phyloP scores from a whole-genome alignment of 2,797 vertebrate genomes.

The Sebastes steindachneri region DNA sequence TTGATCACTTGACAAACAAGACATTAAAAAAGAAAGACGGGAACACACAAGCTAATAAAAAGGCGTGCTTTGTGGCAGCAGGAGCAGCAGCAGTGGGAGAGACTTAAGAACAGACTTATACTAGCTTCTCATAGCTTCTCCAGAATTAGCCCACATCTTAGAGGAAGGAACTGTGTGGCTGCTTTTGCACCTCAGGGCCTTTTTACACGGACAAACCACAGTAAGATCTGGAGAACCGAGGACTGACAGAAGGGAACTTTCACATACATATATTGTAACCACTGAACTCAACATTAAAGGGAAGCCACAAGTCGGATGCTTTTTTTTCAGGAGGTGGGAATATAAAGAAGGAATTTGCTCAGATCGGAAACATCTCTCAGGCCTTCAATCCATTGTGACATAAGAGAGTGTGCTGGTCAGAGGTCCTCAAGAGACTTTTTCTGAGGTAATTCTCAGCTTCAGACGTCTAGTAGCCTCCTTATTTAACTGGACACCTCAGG shows the following conservation, averaged over 20 bases:
- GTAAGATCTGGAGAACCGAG: not conserved
- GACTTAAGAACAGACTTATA: slow-evolving; percentile 15
- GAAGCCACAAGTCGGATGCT: not conserved
- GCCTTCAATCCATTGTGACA: slow-evolving; percentile 1
- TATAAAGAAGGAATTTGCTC: slow-evolving; percentile 7
- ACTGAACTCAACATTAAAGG: not conserved
- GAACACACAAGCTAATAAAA: slow-evolving; percentile 33
- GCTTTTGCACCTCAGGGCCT: not conserved
- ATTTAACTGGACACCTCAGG: slow-evolving; percentile 40
- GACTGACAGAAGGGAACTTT: slow-evolving; percentile 4
- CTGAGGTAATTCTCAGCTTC: not conserved
- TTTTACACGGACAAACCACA: slow-evolving; percentile 3
- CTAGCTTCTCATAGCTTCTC: not conserved
- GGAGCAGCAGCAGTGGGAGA: slow-evolving; percentile 24
- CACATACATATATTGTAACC: not conserved
- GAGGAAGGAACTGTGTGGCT: slow-evolving; percentile 18
- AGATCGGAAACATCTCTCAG: not conserved
- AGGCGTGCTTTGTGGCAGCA: slow-evolving; percentile 27
- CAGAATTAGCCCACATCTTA: not conserved
- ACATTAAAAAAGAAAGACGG: slow-evolving; percentile 27
- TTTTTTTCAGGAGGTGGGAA: not conserved
- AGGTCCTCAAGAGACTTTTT: not conserved
- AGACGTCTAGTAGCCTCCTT: not conserved
- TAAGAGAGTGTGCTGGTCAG: not conserved
- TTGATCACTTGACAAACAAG: slow-evolving; percentile 41